These are phyloP conservation scores for Megaustenia siamemsis DNA, from an alignment of 2,888 invertebrate genomes.

Conservation along the genomic window DNA sequence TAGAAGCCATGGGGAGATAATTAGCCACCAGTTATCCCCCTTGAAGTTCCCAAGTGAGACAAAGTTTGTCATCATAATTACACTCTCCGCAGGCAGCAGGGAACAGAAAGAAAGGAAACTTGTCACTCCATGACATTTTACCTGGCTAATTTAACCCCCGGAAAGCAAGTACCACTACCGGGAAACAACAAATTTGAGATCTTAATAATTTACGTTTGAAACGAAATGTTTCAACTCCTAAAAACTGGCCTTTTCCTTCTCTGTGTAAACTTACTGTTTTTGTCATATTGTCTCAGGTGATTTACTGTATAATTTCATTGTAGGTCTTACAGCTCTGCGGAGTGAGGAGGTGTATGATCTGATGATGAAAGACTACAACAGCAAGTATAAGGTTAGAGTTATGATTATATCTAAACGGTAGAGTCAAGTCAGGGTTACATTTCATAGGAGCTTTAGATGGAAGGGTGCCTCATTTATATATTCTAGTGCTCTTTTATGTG, in stretches of 20 bases:
- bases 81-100: conserved; percentile 8
- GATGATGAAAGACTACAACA: conserved; percentile 96
- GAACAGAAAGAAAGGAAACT: conserved; percentile 1
- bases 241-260: neutral
- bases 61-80: conserved; percentile 38
- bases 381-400: conserved; percentile 91
- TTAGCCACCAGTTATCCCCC: conserved; percentile 39
- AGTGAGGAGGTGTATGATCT: conserved; percentile 96
- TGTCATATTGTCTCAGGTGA: neutral
- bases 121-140: conserved; percentile 7
- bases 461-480: too few relatives aligned
- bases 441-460: too few relatives aligned
- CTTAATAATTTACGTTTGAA: neutral
- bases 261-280: neutral
- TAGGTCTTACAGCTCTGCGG: conserved; percentile 91
- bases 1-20: conserved; percentile 40
- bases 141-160: conserved; percentile 33
- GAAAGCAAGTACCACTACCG: conserved; percentile 12
- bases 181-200: neutral
- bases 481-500: too few relatives aligned
- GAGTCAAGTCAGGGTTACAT: too few relatives aligned
- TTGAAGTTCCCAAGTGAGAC: conserved; percentile 30
- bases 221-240: neutral
- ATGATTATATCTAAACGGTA: too few relatives aligned
- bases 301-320: conserved; percentile 4